These are phyloP conservation scores for Chaetodon trifasciatus DNA, from an alignment of 2,797 vertebrate species.

Conservation along the genomic window DNA sequence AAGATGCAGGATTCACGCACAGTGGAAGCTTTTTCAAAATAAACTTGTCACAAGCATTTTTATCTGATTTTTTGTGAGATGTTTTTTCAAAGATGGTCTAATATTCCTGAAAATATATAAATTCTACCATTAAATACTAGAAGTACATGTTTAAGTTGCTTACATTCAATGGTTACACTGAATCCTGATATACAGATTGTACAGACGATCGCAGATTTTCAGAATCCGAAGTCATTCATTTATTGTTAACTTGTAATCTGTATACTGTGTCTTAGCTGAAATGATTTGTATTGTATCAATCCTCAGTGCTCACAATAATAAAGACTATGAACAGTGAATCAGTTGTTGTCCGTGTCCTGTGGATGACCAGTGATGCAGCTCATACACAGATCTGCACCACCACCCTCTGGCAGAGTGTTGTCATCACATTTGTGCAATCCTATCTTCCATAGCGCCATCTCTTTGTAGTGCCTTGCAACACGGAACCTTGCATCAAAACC, in stretches of 20 bases:
- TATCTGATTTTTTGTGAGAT: not conserved
- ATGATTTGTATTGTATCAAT: conserved; percentile 63
- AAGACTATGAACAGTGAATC: conserved; percentile 33
- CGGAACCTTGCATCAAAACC: not conserved
- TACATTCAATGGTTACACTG: not conserved
- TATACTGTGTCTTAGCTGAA: conserved; percentile 48
- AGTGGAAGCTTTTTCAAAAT: not conserved
- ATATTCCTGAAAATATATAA: conserved; percentile 5
- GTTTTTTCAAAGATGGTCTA: conserved; percentile 31
- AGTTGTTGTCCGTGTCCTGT: not conserved
- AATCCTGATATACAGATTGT: conserved; percentile 28
- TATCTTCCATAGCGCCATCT: not conserved
- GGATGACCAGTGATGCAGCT: not conserved
- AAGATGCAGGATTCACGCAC: not conserved
- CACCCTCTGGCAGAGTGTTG: conserved; percentile 37
- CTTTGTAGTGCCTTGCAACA: not conserved
- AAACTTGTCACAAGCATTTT: not conserved
- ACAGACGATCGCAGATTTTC: conserved; percentile 30
- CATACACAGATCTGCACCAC: conserved; percentile 16
- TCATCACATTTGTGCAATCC: conserved; percentile 10
- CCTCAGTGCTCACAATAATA: conserved; percentile 72
- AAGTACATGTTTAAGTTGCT: not conserved
- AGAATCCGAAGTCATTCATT: conserved; percentile 14
- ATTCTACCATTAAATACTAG: conserved; percentile 8
- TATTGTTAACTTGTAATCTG: conserved; percentile 51